phyloP scores from a whole-genome alignment of 2,888 invertebrate genomes.

The Drosophila neutralis region DNA sequence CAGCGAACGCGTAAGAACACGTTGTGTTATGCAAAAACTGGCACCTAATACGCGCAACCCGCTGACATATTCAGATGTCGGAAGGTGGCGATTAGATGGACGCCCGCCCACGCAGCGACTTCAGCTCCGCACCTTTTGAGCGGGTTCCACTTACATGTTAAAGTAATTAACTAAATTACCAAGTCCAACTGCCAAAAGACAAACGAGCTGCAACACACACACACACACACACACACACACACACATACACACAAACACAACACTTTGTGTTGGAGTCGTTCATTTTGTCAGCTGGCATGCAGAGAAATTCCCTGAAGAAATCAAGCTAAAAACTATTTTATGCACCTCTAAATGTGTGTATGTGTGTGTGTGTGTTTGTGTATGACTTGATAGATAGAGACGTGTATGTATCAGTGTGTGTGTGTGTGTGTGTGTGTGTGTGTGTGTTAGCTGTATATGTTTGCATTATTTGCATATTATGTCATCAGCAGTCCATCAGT shows the following conservation, averaged over 20 bases:
- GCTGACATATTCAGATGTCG: constrained; percentile 57
- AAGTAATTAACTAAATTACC: constrained; percentile 82
- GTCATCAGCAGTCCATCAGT: constrained; percentile 77
- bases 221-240: constrained; percentile 12
- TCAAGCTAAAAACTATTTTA: constrained; percentile 83
- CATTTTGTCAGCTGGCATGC: constrained; percentile 62
- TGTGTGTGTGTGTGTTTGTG: constrained; percentile 25
- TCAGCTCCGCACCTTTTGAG: constrained; percentile 62
- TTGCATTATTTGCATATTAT: constrained; percentile 79
- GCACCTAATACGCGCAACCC: constrained; percentile 61
- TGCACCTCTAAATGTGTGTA: constrained; percentile 13
- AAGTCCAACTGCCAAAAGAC: constrained; percentile 53
- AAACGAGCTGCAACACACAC: constrained; percentile 57
- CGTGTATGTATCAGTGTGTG: constrained; percentile 26
- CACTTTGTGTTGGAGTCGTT: constrained; percentile 36
- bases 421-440: constrained; percentile 21
- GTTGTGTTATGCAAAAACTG: constrained; percentile 64
- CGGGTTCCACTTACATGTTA: constrained; percentile 62
- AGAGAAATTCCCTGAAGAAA: constrained; percentile 82
- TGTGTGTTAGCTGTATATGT: background rate
- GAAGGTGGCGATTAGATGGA: constrained; percentile 50
- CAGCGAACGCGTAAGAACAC: constrained; percentile 53
- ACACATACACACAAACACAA: constrained; percentile 13
- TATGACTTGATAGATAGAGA: constrained; percentile 6
- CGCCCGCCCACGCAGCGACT: constrained; percentile 21